A percentile compares a stretch with the other conserved stretches of the same genome.
Evolutionary conservation across 2,113 vertebrate genomes (phyloP).

Genomic region (Sinocyclocheilus anshuiensis): DNA sequence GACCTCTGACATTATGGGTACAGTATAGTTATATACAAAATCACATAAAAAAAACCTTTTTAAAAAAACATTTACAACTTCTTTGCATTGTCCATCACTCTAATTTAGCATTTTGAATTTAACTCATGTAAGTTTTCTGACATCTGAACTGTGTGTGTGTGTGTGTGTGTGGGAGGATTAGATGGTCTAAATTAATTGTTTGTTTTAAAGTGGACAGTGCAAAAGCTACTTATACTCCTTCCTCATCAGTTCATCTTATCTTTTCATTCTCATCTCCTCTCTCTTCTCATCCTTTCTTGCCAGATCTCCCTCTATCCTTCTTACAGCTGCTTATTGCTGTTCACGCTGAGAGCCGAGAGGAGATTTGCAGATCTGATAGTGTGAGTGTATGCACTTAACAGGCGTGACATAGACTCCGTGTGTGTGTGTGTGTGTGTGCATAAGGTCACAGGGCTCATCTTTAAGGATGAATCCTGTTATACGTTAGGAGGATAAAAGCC

Average conservation of each 20-base stretch:
- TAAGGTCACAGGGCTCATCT: slow-evolving; percentile 49
- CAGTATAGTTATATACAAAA: not conserved
- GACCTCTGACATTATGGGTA: not conserved
- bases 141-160: not conserved
- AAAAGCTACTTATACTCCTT: slow-evolving; percentile 67
- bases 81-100: not conserved
- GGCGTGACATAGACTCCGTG: not conserved
- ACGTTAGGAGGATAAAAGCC: slow-evolving; percentile 45
- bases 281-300: slow-evolving; percentile 6
- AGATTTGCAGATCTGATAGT: slow-evolving; percentile 30
- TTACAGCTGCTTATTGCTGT: slow-evolving; percentile 48
- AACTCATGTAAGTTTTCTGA: not conserved
- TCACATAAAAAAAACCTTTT: not conserved
- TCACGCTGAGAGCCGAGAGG: slow-evolving; percentile 51
- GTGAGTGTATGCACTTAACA: slow-evolving; percentile 30
- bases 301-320: slow-evolving; percentile 52
- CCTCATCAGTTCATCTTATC: slow-evolving; percentile 66
- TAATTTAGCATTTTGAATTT: not conserved
- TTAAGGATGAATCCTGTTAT: slow-evolving; percentile 53
- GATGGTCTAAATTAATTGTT: slow-evolving; percentile 73
- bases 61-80: not conserved
- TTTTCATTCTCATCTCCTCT: slow-evolving; percentile 49
- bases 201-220: slow-evolving; percentile 75
- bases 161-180: slow-evolving; percentile 49
- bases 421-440: slow-evolving; percentile 22